Percentiles rank a stretch among this genome's conserved stretches.
These are phyloP conservation scores for Dendrocopos noguchii DNA, from an alignment of 2,113 vertebrate genomes.

Conservation along the genomic window DNA sequence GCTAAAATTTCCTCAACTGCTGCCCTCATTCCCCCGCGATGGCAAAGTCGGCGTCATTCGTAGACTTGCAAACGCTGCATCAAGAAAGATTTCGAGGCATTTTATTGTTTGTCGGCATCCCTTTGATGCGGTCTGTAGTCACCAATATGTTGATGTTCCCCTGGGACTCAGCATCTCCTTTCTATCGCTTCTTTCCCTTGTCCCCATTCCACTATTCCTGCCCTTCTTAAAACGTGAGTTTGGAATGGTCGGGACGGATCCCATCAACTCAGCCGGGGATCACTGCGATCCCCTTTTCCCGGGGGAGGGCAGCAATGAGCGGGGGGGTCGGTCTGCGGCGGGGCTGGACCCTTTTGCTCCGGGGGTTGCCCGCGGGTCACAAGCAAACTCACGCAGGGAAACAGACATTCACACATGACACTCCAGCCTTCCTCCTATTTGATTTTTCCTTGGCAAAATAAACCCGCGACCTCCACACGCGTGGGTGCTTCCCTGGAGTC, in stretches of 20 bases:
- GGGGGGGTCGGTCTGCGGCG: too few species aligned
- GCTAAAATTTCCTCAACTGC: conserved; percentile 22
- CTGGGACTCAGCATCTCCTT: background rate
- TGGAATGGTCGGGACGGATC: background rate
- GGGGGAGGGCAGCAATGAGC: too few species aligned
- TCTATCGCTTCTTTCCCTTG: background rate
- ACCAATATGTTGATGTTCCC: conserved; percentile 13
- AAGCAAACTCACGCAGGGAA: too few species aligned
- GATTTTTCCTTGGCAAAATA: background rate
- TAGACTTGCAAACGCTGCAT: background rate
- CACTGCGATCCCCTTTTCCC: background rate
- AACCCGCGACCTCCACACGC: background rate
- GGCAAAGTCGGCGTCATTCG: conserved; percentile 38
- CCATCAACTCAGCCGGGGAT: background rate
- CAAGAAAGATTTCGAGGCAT: conserved; percentile 27
- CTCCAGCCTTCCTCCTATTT: background rate
- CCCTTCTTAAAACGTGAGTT: background rate
- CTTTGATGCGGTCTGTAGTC: conserved; percentile 33
- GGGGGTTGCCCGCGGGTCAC: too few species aligned
- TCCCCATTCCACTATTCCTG: background rate
- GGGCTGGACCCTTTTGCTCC: too few species aligned
- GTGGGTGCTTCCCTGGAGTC: background rate
- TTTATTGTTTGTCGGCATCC: background rate
- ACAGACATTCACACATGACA: too few species aligned
- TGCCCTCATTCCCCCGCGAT: background rate